Evolutionary conservation across 2,797 vertebrate species (phyloP), one percentile per base, ranked within the genome.

Genomic region (Melanotaenia boesemani): DNA sequence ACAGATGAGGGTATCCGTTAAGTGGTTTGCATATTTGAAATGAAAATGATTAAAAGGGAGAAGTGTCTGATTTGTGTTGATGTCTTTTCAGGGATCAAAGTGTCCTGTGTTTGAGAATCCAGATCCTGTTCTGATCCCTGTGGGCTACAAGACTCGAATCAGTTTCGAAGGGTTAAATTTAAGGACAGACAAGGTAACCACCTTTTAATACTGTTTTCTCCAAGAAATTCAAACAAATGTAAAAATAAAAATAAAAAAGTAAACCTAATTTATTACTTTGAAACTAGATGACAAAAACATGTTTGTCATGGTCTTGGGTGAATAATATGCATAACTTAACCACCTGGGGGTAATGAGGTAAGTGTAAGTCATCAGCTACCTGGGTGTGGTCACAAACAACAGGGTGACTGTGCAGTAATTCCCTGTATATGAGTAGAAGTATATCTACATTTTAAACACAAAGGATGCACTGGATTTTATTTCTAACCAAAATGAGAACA

Each of bases 101-200:
- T 96, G 95, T 89, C 95, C 95, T 16, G 89, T 78, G 55, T 96
- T 96, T 67, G 94, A 95, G 90, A 94, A 94, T 76, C 94, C 94
- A 1, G 90, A 94, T 73, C 94, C 94, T 1, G 41, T 80, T 20
- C 88, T 95, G 44, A 94, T 96, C 80, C 92, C 95, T 0, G 95
- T 95, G 55, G 95, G 94, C 73, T 83, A 83, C 73, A 92, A 93
- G 84, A 93, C 79, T 20, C 81, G 8, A 0, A 95, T 96, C 84
- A 83, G 84, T 83, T 95, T 96, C 10, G 93, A 94, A 78, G 95
- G 95, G 59, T 90, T 93, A 62, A 92, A 95, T 80, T 80, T 96
- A 60, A 69, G 77, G 1, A 83, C 80, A 12, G 94, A 94, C 74
- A 30, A 88, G 93, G 95, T 95, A 87, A 18, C 16, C 15, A 1